Base-by-base conservation (phyloP, 2,797 vertebrate species). In the Pogonophryne albipinna region DNA sequence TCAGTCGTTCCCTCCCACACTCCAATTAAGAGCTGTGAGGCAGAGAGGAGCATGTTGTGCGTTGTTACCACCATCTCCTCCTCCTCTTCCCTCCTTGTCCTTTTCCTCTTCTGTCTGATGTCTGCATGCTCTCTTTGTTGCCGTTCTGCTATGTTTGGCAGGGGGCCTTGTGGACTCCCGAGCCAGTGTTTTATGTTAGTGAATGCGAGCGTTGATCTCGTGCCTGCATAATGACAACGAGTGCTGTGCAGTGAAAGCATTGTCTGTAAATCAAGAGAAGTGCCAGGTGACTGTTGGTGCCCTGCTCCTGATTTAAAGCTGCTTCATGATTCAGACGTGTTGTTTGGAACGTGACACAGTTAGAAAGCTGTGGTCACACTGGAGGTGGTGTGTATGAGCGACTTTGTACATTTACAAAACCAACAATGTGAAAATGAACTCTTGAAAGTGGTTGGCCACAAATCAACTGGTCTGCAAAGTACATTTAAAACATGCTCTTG, bases 261-360 rank as follows among this genome's bases (percentile, higher is more conserved):
- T 73, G 19, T 75, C 57, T 82, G 75, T 85, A 81, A 88, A 88
- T 92, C 86, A 91, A 67, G 80, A 19, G 0, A 68, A 85, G 74
- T 55, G 60, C 83, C 82, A 85, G 87, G 85, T 91, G 86, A 89
- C 75, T 51, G 71, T 38, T 6, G 46, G 67, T 85, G 79, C 78
- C 75, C 31, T 20, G 8, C 67, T 50, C 17, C 46, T 73, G 83
- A 89, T 91, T 88, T 87, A 92, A 71, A 62, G 77, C 71, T 5
- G 50, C 71, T 10, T 8, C 45, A 9, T 50, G 80, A 70, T 63
- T 80, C 0, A 67, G 53, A 61, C n/a, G 13, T 62, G 71, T 34
- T 47, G 59, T 46, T 58, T 52, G 51, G 57, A 65, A 19, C 11
- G 19, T 58, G 45, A 31, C 70, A 20, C 15, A 1, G 46, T 46